Evolutionary conservation across 1,140 invertebrate genomes (phyloP).

Genomic region (Euwallacea fornicatus): DNA sequence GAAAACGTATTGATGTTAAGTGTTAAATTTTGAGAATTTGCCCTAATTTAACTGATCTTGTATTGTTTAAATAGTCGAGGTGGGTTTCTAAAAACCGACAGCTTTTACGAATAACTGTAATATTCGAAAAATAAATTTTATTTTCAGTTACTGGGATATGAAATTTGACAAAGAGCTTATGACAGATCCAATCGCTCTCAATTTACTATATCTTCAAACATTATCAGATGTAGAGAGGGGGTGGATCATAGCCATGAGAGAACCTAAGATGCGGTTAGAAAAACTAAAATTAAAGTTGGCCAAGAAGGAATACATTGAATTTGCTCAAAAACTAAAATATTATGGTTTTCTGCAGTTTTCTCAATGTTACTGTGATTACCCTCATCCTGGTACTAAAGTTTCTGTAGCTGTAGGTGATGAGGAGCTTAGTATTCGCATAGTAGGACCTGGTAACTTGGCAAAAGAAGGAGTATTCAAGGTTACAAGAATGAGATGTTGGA

Average conservation of each 20-base stretch:
- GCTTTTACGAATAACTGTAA: neutral
- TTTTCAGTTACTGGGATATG: conserved; percentile 85
- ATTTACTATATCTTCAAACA: conserved; percentile 87
- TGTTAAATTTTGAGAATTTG: no score
- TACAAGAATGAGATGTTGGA: conserved; percentile 94
- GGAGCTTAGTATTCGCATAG: conserved; percentile 72
- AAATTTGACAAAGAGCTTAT: conserved; percentile 80
- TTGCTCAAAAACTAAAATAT: conserved; percentile 78
- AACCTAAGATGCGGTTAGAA: conserved; percentile 69
- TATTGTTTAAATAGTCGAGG: neutral
- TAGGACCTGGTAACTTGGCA: conserved; percentile 54
- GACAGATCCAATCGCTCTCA: conserved; percentile 76
- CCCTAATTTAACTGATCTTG: neutral
- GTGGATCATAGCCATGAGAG: conserved; percentile 76
- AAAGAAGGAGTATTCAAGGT: conserved; percentile 88
- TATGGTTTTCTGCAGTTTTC: conserved; percentile 88
- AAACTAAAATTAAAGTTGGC: conserved; percentile 72
- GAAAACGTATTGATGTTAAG: no score
- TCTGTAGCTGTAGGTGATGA: conserved; percentile 74
- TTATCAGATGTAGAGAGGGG: conserved; percentile 81
- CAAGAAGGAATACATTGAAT: conserved; percentile 85
- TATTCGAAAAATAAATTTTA: neutral
- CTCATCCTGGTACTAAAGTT: conserved; percentile 66
- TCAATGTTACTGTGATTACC: conserved; percentile 77
- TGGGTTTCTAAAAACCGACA: neutral